A percentile compares a stretch with the other conserved stretches of the same genome.
These are phyloP conservation scores for Ceramica pisi DNA, from an alignment of 2,888 invertebrate genomes.

Conservation along the genomic window DNA sequence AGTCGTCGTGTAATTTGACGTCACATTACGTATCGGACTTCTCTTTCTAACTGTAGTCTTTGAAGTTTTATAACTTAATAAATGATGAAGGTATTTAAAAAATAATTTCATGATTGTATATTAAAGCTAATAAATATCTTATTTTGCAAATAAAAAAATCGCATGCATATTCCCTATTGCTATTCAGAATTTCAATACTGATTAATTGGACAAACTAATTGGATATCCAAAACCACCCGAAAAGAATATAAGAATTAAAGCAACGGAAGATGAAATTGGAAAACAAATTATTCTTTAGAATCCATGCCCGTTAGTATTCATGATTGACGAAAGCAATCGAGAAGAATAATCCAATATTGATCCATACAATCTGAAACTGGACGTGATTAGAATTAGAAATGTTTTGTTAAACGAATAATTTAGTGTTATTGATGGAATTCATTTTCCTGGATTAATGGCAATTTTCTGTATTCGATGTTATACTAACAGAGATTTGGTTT, in stretches of 20 bases:
- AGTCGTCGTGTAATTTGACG: too few relatives aligned
- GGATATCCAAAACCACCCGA: not conserved
- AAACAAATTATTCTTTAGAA: conserved; percentile 42
- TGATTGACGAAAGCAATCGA: conserved; percentile 56
- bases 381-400: conserved; percentile 51
- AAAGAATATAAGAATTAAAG: conserved; percentile 7
- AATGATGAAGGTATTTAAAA: too few relatives aligned
- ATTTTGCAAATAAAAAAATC: too few relatives aligned
- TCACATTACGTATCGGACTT: too few relatives aligned
- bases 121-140: too few relatives aligned
- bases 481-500: not conserved
- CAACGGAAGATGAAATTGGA: conserved; percentile 16
- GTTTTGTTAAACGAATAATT: conserved; percentile 31
- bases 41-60: too few relatives aligned
- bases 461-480: conserved; percentile 6
- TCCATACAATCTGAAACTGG: conserved; percentile 53
- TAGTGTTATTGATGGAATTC: conserved; percentile 31
- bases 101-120: too few relatives aligned
- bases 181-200: not conserved
- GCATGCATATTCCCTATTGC: too few relatives aligned
- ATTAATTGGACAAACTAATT: conserved; percentile 11
- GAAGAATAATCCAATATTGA: conserved; percentile 50
- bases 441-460: conserved; percentile 25
- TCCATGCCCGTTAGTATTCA: conserved; percentile 47
- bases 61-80: too few relatives aligned